Evolutionary conservation across 2,113 vertebrate species (phyloP).

Genomic region (Synodontis membranacea): DNA sequence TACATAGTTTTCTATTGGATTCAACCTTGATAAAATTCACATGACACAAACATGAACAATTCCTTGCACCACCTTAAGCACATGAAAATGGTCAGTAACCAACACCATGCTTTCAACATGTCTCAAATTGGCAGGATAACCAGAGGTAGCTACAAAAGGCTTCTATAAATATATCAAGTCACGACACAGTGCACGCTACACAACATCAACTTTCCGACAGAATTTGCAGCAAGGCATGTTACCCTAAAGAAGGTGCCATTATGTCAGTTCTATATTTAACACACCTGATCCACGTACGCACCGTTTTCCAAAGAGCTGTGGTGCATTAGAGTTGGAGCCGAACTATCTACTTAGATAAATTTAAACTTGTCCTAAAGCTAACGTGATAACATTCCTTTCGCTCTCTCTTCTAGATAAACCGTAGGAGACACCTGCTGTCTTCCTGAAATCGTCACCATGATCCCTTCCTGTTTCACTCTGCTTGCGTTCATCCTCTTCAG

Average conservation of each 20-base stretch:
- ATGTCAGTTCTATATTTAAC: neutral
- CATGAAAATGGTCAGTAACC: neutral
- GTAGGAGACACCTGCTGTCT: conserved; percentile 51
- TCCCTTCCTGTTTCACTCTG: conserved; percentile 59
- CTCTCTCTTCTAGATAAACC: conserved; percentile 66
- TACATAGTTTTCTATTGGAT: neutral
- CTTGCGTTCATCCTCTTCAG: conserved; percentile 69
- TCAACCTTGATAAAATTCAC: neutral
- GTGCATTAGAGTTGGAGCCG: neutral
- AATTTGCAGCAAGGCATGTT: neutral
- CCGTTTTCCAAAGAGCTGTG: neutral
- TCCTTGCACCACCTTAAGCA: neutral
- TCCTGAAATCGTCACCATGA: conserved; percentile 63
- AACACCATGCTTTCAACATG: neutral
- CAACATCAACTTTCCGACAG: neutral
- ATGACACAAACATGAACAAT: neutral
- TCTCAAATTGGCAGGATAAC: neutral
- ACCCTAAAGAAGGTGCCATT: neutral
- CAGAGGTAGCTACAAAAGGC: neutral
- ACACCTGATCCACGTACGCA: neutral
- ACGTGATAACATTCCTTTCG: conserved; percentile 41
- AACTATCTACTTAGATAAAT: neutral
- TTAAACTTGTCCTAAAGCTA: neutral
- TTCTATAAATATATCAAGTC: neutral
- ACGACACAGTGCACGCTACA: neutral